Evolutionary conservation across 2,113 vertebrate species (phyloP).

Genomic region (Lampris megalopsis): DNA sequence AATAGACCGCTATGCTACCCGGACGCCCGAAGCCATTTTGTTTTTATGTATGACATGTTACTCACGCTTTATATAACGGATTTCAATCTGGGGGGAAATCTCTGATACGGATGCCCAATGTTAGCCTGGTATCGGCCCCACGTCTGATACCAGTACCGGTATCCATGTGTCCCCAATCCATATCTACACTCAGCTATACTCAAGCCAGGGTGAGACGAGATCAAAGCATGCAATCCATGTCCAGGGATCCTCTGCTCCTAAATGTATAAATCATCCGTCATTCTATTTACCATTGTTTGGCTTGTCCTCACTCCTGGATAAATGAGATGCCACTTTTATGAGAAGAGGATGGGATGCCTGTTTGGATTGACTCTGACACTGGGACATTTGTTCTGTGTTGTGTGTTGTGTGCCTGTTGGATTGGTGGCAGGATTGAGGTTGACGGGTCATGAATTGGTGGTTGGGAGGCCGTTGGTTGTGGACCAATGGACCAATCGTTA

Average conservation of each 20-base stretch:
- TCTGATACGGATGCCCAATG: too few relatives aligned
- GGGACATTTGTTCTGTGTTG: slow-evolving; percentile 75
- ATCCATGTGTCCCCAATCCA: too few relatives aligned
- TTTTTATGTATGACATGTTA: too few relatives aligned
- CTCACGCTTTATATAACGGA: too few relatives aligned
- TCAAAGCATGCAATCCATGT: slow-evolving; percentile 46
- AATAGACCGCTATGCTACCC: too few relatives aligned
- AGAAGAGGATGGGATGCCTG: slow-evolving; percentile 73
- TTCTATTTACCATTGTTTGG: slow-evolving; percentile 61
- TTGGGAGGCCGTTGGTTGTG: slow-evolving; percentile 74
- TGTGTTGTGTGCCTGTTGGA: slow-evolving; percentile 78
- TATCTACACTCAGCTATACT: slow-evolving; percentile 29
- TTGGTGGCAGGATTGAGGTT: slow-evolving; percentile 82
- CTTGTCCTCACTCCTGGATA: slow-evolving; percentile 62
- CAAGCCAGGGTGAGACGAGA: slow-evolving; percentile 21
- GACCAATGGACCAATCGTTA: slow-evolving; percentile 78
- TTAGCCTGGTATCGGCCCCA: too few relatives aligned
- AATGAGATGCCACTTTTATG: slow-evolving; percentile 81
- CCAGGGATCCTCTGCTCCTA: slow-evolving; percentile 40
- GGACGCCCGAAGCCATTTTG: too few relatives aligned
- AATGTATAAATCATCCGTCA: slow-evolving; percentile 64
- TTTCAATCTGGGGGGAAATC: too few relatives aligned
- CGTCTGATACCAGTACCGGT: too few relatives aligned
- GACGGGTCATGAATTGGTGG: slow-evolving; percentile 83
- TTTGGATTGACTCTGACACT: slow-evolving; percentile 78